These are phyloP conservation scores for Carcina quercana DNA, from an alignment of 2,888 invertebrate genomes.

Conservation along the genomic window DNA sequence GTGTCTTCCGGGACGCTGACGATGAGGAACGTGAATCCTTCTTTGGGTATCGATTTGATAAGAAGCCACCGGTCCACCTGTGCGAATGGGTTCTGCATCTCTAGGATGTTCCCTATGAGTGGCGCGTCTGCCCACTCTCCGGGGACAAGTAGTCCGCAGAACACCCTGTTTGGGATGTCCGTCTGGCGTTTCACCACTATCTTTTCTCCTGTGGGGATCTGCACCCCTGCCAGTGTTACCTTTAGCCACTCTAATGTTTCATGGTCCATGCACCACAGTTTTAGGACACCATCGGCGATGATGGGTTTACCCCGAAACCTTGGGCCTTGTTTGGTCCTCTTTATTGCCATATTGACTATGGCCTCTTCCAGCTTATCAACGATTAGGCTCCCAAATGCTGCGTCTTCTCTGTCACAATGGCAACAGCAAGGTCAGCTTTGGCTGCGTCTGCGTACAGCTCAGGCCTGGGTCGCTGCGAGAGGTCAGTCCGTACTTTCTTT, in stretches of 20 bases:
- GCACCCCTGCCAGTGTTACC: background rate
- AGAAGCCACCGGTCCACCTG: background rate
- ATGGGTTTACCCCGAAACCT: background rate
- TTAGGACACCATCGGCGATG: background rate
- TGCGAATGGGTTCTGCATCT: background rate
- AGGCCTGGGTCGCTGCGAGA: background rate
- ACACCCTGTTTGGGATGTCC: background rate
- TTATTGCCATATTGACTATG: background rate
- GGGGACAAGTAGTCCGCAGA: background rate
- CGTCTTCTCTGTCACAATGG: background rate
- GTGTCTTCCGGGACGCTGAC: background rate
- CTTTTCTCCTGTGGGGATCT: background rate
- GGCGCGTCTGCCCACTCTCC: no score
- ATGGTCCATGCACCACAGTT: background rate
- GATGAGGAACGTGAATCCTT: background rate
- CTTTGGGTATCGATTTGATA: background rate
- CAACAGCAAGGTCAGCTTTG: background rate
- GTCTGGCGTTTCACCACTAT: background rate
- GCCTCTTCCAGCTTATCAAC: background rate
- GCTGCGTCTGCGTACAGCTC: background rate
- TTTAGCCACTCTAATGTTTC: background rate
- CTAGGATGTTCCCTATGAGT: no score
- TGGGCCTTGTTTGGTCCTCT: background rate
- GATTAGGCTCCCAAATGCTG: background rate
- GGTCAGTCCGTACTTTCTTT: background rate